phyloP scores from a whole-genome alignment of 2,797 vertebrate genomes.

The Coracias cyanogaster region DNA sequence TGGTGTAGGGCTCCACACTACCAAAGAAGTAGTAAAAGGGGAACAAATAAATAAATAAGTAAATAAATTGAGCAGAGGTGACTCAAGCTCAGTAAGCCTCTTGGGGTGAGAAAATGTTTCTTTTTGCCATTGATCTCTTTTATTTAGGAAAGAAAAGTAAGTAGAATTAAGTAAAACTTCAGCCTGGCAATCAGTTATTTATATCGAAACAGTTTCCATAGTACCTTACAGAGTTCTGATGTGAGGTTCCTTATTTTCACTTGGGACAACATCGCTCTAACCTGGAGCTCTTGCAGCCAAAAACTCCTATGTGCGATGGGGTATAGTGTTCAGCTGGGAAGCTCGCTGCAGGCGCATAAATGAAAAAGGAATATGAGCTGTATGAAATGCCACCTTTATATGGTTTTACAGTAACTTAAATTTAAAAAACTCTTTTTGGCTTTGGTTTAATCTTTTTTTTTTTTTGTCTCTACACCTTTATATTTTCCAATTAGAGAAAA shows the following conservation, averaged over 20 bases:
- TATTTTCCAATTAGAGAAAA: background rate
- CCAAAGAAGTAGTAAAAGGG: background rate
- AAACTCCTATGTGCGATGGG: accelerated
- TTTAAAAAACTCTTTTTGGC: background rate
- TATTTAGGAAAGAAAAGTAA: background rate
- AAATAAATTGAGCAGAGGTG: accelerated
- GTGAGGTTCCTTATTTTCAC: background rate
- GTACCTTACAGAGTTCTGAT: background rate
- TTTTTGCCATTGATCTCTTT: background rate
- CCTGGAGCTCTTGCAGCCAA: background rate
- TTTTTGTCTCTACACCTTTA: background rate
- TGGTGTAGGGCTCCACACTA: background rate
- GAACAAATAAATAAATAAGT: background rate
- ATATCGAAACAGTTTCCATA: background rate
- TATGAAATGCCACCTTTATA: background rate
- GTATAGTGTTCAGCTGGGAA: background rate
- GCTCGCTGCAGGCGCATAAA: background rate
- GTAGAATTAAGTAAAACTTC: background rate
- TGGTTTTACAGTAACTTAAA: background rate
- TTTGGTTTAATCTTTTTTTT: background rate
- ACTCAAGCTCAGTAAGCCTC: background rate
- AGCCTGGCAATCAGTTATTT: background rate
- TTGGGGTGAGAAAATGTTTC: accelerated
- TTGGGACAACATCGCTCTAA: background rate
- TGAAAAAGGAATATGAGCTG: background rate